Evolutionary conservation across 92 coral and sea anemone genomes (phyloP).

Genomic region (Nematostella vectensis): DNA sequence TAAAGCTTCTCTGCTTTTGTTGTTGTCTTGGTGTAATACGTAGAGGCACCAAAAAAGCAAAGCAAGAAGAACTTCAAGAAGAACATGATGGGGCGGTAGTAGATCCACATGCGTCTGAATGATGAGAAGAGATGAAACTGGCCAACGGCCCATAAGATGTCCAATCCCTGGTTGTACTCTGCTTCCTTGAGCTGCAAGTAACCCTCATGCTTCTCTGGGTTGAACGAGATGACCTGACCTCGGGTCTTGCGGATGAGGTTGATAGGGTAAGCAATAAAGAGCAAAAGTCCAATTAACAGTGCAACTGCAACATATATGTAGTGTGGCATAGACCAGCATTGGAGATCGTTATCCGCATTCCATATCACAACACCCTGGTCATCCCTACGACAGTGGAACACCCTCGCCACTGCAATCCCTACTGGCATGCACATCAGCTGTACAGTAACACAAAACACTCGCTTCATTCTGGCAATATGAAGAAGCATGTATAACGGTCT

Average conservation of each 20-base stretch:
- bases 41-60: slow-evolving; percentile 47
- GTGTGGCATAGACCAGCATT: slow-evolving; percentile 85
- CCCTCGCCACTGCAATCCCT: slow-evolving; percentile 72
- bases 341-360: slow-evolving; percentile 74
- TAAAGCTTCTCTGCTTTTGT: slow-evolving; percentile 25
- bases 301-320: slow-evolving; percentile 56
- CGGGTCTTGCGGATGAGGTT: slow-evolving; percentile 74
- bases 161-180: slow-evolving; percentile 94
- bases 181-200: slow-evolving; percentile 97
- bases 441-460: slow-evolving; percentile 68
- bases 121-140: slow-evolving; percentile 97
- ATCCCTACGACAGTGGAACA: slow-evolving; percentile 80
- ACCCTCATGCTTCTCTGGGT: slow-evolving; percentile 88
- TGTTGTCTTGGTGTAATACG: slow-evolving; percentile 34
- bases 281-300: slow-evolving; percentile 33
- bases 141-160: slow-evolving; percentile 97
- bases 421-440: slow-evolving; percentile 81
- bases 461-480: slow-evolving; percentile 86
- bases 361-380: slow-evolving; percentile 30
- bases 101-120: slow-evolving; percentile 82
- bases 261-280: slow-evolving; percentile 81
- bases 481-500: slow-evolving; percentile 84
- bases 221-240: slow-evolving; percentile 77
- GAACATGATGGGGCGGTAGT: slow-evolving; percentile 80
- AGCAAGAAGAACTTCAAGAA: slow-evolving; percentile 58